Percentiles rank a stretch among this genome's conserved stretches.
Conservation (phyloP, 2,797 vertebrate species). For the Aselliscus stoliczkanus region DNA sequence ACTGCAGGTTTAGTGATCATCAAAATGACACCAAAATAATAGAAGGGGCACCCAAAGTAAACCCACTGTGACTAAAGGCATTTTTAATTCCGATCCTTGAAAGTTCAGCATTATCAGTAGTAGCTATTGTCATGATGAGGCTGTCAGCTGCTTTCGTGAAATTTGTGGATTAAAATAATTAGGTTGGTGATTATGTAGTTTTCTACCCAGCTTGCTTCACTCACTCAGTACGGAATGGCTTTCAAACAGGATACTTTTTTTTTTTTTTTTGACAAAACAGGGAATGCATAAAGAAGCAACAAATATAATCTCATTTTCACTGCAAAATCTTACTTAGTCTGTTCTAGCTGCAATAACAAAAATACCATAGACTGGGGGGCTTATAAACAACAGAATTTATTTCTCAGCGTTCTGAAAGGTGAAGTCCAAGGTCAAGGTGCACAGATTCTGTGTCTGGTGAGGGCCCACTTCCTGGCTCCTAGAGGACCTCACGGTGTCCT, state of each 20-base stretch:
- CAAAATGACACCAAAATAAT: background rate
- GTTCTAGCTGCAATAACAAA: background rate
- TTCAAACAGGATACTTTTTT: background rate
- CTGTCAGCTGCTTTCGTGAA: background rate
- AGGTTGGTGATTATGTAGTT: background rate
- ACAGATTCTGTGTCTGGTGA: background rate
- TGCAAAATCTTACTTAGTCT: background rate
- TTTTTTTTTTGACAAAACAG: background rate
- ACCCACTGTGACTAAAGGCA: background rate
- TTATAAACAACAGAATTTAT: background rate
- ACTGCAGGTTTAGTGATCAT: background rate
- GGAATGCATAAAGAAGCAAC: background rate
- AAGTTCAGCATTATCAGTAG: background rate
- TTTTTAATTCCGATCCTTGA: background rate
- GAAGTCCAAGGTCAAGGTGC: background rate
- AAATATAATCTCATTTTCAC: background rate
- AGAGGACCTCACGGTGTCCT: background rate
- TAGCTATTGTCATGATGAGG: background rate
- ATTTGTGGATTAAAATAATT: background rate
- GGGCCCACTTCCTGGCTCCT: background rate
- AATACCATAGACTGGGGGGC: background rate
- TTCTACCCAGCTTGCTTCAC: background rate
- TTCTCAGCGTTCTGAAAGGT: background rate
- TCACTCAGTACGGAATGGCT: background rate
- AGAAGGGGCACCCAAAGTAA: background rate